These are phyloP conservation scores for Enteromius anoplus DNA, from an alignment of 2,797 vertebrate genomes.

Conservation along the genomic window DNA sequence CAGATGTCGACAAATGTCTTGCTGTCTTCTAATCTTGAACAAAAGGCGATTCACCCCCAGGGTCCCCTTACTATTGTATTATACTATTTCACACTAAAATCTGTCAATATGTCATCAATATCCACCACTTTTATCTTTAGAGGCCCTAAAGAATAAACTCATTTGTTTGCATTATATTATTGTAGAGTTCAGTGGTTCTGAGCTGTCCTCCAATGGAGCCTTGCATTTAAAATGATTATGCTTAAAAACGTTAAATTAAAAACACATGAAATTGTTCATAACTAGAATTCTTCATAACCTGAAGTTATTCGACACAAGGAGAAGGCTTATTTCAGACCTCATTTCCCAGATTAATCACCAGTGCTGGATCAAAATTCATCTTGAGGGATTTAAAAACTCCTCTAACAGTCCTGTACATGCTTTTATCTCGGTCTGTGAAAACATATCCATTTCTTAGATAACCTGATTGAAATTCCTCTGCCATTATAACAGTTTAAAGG, in stretches of 20 bases:
- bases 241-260: no score
- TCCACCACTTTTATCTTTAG: background rate
- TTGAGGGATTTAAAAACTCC: slow-evolving; percentile 3
- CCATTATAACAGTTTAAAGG: slow-evolving; percentile 13
- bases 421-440: slow-evolving; percentile 39
- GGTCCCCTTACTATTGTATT: background rate
- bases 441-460: slow-evolving; percentile 21
- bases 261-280: background rate
- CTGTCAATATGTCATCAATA: background rate
- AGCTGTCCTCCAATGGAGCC: background rate
- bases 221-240: background rate
- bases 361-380: slow-evolving; percentile 28
- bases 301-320: background rate
- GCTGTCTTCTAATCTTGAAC: background rate
- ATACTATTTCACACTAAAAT: background rate
- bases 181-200: background rate
- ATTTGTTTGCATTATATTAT: background rate
- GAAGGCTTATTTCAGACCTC: background rate
- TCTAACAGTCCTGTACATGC: slow-evolving; percentile 14
- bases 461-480: slow-evolving; percentile 13
- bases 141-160: background rate
- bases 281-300: background rate
- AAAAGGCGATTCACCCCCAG: background rate
- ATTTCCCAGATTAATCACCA: background rate
- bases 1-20: background rate